Evolutionary conservation across 37 sponge, comb jelly and placozoan species (phyloP).

Genomic region (Halisarca cf. caerulea): DNA sequence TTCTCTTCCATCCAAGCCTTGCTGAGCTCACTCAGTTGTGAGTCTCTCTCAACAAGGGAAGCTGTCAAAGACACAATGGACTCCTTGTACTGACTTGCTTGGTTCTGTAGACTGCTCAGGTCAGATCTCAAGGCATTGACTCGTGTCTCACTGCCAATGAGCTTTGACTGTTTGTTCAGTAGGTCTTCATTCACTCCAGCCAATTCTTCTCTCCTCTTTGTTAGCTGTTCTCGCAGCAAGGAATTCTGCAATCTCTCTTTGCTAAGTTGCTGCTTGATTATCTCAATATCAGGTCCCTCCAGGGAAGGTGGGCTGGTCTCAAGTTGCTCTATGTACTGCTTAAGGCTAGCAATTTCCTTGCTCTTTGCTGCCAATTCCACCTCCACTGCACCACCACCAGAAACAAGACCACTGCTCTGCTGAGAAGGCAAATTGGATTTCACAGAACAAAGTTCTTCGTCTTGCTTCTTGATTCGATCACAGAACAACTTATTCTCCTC

Average conservation of each 20-base stretch:
- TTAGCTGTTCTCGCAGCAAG: conserved; percentile 56
- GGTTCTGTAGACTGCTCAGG: conserved; percentile 29
- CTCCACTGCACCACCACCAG: background rate
- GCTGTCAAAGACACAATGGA: conserved; percentile 23
- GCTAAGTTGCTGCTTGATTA: conserved; percentile 15
- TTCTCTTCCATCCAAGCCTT: conserved; percentile 32
- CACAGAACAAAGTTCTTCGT: conserved; percentile 7
- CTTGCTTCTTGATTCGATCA: conserved; percentile 26
- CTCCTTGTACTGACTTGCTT: conserved; percentile 32
- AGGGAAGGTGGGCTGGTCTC: background rate
- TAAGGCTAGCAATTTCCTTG: conserved; percentile 28
- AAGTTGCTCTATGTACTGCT: conserved; percentile 5
- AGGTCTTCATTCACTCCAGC: conserved; percentile 17
- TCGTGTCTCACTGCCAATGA: conserved; percentile 42
- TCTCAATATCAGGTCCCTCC: background rate
- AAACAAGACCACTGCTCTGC: background rate
- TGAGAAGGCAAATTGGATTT: background rate
- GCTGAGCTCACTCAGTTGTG: conserved; percentile 41
- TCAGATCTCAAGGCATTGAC: conserved; percentile 45
- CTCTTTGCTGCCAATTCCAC: conserved; percentile 35
- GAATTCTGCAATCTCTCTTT: conserved; percentile 33
- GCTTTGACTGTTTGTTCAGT: background rate
- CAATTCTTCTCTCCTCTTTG: conserved; percentile 15
- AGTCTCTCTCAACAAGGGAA: conserved; percentile 37
- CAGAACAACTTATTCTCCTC: conserved; percentile 26